A percentile compares a stretch with the other conserved stretches of the same genome.
Conservation (phyloP, 2,113 vertebrate species). For the Lepus europaeus region DNA sequence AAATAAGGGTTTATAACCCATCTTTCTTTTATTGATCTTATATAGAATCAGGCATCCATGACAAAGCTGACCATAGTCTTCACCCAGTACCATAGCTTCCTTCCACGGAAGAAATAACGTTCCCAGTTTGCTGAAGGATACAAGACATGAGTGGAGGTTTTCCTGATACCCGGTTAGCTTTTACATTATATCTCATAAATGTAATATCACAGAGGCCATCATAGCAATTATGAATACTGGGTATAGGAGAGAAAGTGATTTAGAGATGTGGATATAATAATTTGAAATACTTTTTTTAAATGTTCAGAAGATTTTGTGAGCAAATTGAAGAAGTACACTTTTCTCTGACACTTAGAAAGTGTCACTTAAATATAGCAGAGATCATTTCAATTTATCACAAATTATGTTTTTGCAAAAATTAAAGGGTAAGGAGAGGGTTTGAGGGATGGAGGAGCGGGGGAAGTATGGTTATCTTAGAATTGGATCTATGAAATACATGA, state of each 20-base stretch:
- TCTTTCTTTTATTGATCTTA: not conserved
- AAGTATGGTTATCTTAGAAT: no score
- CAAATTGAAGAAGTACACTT: not conserved
- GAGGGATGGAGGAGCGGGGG: no score
- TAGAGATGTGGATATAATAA: not conserved
- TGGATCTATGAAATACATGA: no score
- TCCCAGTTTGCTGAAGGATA: not conserved
- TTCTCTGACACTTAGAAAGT: not conserved
- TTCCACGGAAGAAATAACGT: not conserved
- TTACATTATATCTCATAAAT: not conserved
- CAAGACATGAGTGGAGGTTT: not conserved
- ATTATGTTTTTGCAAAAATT: no score
- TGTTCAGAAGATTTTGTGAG: not conserved
- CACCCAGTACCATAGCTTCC: not conserved
- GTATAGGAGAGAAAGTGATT: not conserved
- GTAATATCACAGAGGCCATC: not conserved
- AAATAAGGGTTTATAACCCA: not conserved
- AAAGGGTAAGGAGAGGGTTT: no score
- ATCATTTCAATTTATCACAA: no score
- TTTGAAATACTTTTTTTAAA: not conserved
- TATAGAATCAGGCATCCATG: not conserved
- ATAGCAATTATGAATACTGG: not conserved
- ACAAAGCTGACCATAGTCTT: not conserved
- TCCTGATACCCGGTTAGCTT: not conserved
- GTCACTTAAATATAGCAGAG: not conserved